Evolutionary conservation across 2,797 vertebrate genomes (phyloP).

Genomic region (Chloroceryle amazona): DNA sequence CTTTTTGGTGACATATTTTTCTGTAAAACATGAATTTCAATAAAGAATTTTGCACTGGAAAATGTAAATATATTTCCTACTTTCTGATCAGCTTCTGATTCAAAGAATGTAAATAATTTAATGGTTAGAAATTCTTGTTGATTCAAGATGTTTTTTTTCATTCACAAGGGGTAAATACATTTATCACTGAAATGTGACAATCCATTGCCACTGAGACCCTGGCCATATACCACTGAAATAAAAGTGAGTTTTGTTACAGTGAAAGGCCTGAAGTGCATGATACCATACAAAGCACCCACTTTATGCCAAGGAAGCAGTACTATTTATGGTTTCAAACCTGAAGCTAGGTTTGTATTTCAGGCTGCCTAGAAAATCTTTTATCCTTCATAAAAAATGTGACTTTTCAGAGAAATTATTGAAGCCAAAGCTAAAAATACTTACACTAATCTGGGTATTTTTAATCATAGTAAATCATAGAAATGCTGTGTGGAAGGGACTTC

Average conservation of each 20-base stretch:
- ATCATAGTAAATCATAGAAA: not conserved
- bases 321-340: not conserved
- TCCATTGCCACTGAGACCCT: not conserved
- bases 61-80: not conserved
- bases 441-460: not conserved
- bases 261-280: not conserved
- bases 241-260: not conserved
- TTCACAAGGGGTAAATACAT: not conserved
- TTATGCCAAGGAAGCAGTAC: not conserved
- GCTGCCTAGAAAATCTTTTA: not conserved
- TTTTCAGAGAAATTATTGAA: not conserved
- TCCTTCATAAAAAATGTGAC: not conserved
- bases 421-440: conserved; percentile 9
- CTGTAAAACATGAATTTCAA: not conserved
- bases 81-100: not conserved
- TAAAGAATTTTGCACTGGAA: not conserved
- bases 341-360: not conserved
- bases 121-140: not conserved
- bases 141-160: not conserved
- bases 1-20: not conserved
- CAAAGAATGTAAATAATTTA: not conserved
- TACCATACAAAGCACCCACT: not conserved
- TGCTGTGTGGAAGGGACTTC: not conserved
- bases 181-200: not conserved
- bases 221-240: not conserved